Base-by-base conservation (phyloP, 2,113 vertebrate species). In the Eonycteris spelaea region DNA sequence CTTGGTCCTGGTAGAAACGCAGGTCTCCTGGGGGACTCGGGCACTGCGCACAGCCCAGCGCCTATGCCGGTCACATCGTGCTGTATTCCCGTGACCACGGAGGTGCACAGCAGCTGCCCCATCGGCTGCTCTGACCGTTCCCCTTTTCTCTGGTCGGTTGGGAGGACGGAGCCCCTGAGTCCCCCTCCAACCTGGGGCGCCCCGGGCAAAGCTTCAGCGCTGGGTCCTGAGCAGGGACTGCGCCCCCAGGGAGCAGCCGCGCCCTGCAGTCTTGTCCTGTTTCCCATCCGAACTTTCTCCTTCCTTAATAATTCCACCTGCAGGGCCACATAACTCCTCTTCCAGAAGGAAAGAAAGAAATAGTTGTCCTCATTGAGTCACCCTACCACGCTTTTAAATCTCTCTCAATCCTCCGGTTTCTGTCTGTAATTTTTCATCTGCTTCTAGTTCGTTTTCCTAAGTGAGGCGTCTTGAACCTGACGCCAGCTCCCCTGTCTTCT, bases 91-190 rank as follows among this genome's bases (percentile, higher is more conserved):
- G 21, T 26, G 30, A 7, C 26, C 30, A 16, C 30, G 35, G 35
- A 40, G 10, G 7, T 65, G 6, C 3, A 0, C 5, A 5, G 2
- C 4, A 38, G 7, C 9, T 28, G 13, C 1, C 43, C 35, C 22
- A 21, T 15, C 2, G 3, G 48, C 13, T 15, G 7, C 7, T 24
- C 6, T 33, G 63, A 15, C 14, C 2, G 21, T 33, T 28, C 1
- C 8, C 5, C n/a, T 55, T 43, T 21, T 74, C 22, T 74, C 12
- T 12, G 26, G 15, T 13, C 55, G 43, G 15, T 40, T 21, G 75
- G 0, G 30, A 13, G 10, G 65, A 59, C 18, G 7, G 5, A 70
- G 19, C 38, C 33, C 18, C 6, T 24, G 19, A 13, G 10, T 38
- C 10, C 1, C 24, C 68, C n/a, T 4, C 6, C 4, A 43, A 13